A percentile compares a stretch with the other conserved stretches of the same genome.
Conservation (phyloP, 1,140 invertebrate species). For the Bombus fervidus region DNA sequence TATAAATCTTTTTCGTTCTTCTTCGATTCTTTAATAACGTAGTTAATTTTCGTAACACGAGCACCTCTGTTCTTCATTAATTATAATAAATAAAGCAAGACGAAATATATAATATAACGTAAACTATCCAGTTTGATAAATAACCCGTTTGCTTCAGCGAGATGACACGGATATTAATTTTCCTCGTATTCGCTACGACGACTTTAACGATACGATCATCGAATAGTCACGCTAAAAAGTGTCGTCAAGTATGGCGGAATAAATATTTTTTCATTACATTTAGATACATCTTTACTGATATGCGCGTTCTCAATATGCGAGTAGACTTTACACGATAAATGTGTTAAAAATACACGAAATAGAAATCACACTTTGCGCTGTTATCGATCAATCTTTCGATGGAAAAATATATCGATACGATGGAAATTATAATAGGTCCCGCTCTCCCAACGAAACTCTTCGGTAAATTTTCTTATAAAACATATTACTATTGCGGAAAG, state of each 20-base stretch:
- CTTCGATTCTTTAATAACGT: no score
- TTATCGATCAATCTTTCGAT: background rate
- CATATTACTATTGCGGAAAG: background rate
- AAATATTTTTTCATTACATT: background rate
- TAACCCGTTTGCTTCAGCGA: background rate
- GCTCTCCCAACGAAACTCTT: background rate
- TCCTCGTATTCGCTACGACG: background rate
- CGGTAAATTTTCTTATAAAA: background rate
- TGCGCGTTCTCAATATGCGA: background rate
- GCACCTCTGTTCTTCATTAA: no score
- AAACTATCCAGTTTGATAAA: background rate
- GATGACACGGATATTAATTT: background rate
- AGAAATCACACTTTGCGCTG: background rate
- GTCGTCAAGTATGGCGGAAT: background rate
- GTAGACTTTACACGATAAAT: background rate
- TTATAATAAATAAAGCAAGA: background rate
- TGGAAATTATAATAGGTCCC: background rate
- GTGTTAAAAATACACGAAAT: no score
- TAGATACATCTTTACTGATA: slow-evolving; percentile 1
- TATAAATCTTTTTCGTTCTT: background rate
- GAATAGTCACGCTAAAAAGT: background rate
- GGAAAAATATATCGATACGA: background rate
- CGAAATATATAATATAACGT: background rate
- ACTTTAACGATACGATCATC: background rate
- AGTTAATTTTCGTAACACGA: background rate